These are phyloP conservation scores for Aplocera efformata DNA, from an alignment of 2,888 invertebrate species.

Conservation along the genomic window DNA sequence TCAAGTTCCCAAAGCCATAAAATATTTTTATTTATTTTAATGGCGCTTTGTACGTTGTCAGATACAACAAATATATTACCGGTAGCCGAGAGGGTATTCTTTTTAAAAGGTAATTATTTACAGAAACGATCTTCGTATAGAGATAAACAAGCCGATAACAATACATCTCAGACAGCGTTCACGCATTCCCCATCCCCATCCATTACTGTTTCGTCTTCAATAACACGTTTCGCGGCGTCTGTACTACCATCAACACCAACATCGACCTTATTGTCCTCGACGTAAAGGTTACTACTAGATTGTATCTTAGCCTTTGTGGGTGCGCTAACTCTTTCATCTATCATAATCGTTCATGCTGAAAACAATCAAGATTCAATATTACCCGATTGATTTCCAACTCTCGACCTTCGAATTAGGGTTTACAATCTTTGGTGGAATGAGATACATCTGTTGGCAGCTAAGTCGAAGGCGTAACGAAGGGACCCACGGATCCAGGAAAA, in stretches of 20 bases:
- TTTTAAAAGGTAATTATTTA: constrained; percentile 78
- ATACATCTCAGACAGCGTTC: constrained; percentile 77
- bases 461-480: constrained; percentile 79
- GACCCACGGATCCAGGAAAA: constrained; percentile 79
- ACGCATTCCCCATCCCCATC: constrained; percentile 78
- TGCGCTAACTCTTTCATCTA: constrained; percentile 81
- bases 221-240: constrained; percentile 65
- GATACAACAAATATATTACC: constrained; percentile 78
- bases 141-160: constrained; percentile 78
- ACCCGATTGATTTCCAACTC: constrained; percentile 39
- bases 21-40: constrained; percentile 70
- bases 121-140: constrained; percentile 72
- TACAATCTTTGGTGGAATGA: constrained; percentile 30
- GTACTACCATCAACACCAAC: constrained; percentile 33
- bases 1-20: constrained; percentile 53
- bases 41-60: constrained; percentile 74
- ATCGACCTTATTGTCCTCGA: constrained; percentile 43
- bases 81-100: constrained; percentile 69
- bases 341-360: constrained; percentile 81
- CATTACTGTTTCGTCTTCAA: constrained; percentile 79
- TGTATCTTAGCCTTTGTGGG: constrained; percentile 58
- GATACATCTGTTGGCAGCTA: constrained; percentile 72
- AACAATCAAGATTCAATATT: constrained; percentile 78
- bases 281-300: constrained; percentile 48
- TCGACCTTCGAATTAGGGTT: constrained; percentile 36